Base-by-base conservation (phyloP, 1,140 invertebrate genomes). In the Zaprionus nigranus region DNA sequence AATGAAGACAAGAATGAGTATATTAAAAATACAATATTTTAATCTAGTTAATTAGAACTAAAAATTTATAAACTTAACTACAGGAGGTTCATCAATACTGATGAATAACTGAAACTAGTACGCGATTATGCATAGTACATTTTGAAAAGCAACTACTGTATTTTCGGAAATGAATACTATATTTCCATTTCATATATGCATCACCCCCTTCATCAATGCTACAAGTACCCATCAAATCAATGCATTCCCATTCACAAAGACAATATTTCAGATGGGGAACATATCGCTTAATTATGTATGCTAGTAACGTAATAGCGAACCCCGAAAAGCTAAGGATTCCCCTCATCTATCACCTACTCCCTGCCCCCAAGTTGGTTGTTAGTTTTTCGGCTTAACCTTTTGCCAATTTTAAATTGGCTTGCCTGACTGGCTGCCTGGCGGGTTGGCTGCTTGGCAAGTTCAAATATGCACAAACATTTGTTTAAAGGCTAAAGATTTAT, bases 391-490 rank as follows among this genome's bases (percentile, higher is more conserved):
- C 80, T 87, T 87, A 87, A 88, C 83, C 83, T 87, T 83, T 88
- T 88, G 85, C 81, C 84, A 88, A 88, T 88, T 88, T 88, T 71
- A 88, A 84, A 88, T 90, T 88, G 81, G 81, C 85, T 83, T 78
- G 62, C 40, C 67, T 49, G 46, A 17, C 40, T 43, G 38, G 57
- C 59, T 40, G 28, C 56, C 12, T 36, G 54, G 54, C 60, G 59
- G 13, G 5, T 43, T 17, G 40, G n/a, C 40, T 43, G 40, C 40
- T 56, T 75, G 76, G 73, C 70, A 88, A 88, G 84, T 87, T 88
- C 84, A 87, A 87, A 87, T 87, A 87, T 88, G 85, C 84, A 87
- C 84, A 88, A 88, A 88, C 85, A 88, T 88, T 88, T 88, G 84
- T 84, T 84, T 75, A 88, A 88, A 88, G 84, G 81, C 81, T 88